Evolutionary conservation across 2,113 vertebrate genomes (phyloP), one percentile per base, ranked within the genome.

Genomic region (Oncorhynchus clarkii): DNA sequence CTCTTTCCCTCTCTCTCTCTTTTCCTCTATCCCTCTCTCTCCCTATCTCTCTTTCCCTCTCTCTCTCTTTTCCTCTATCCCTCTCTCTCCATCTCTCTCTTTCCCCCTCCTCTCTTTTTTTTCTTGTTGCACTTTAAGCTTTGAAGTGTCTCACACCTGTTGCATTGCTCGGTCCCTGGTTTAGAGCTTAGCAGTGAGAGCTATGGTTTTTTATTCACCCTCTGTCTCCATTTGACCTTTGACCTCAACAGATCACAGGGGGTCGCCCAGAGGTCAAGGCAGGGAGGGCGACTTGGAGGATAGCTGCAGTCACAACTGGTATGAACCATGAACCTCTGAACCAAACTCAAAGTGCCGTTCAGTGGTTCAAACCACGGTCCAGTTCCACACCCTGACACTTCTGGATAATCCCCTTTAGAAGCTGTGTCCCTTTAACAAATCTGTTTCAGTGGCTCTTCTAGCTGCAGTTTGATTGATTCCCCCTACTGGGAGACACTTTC

Each of bases 121-220:
- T 71, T 67, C 68, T 57, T 18, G 49, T 57, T 27, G 60, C 1
- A 29, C 18, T 79, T 82, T 71, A 71, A 16, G 57, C 81, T 79
- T 84, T 80, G 76, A 82, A 79, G 72, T 2, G 29, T 12, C 57
- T 26, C 34, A 49, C 84, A 89, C 82, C 80, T 83, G 83, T 88
- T 82, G 74, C 75, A 66, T 64, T 70, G 51, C 4, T n/a, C 24
- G 27, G 27, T 29, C 22, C 54, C n/a, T 22, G 9, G 59, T 59
- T 16, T 54, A 76, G 48, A 70, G 26, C 24, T 24, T 18, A 51
- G 60, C n/a, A 3, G 72, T 8, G 27, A 27, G 62, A 11, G 60
- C 8, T n/a, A 3, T 26, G 73, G 24, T 13, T 14, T 4, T 24
- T 9, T 51, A n/a, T 6, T 20, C 12, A 16, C 18, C 67, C 18